phyloP scores from a whole-genome alignment of 37 sponge, comb jelly and placozoan species.

The Theonella swinhoei region DNA sequence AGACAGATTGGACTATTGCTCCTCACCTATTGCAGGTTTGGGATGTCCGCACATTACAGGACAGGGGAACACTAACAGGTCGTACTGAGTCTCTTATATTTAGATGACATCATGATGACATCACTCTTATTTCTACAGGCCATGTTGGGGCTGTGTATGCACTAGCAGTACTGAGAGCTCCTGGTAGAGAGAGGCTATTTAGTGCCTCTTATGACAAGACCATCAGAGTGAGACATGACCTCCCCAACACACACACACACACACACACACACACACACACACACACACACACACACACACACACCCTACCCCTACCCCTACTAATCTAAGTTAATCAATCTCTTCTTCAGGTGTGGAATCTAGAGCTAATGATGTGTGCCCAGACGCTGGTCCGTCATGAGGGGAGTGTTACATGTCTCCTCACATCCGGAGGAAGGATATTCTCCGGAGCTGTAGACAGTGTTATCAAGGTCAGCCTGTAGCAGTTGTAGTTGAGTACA shows the following conservation, averaged over 20 bases:
- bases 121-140: slow-evolving; percentile 36
- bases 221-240: slow-evolving; percentile 67
- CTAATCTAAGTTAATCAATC: no score
- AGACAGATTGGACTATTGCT: not conserved
- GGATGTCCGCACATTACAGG: slow-evolving; percentile 61
- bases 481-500: not conserved
- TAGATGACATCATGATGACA: not conserved
- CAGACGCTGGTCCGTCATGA: slow-evolving; percentile 93
- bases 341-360: slow-evolving; percentile 89
- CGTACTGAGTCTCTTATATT: not conserved
- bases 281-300: no score
- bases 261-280: no score
- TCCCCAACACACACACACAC: no score
- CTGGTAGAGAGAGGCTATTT: slow-evolving; percentile 64
- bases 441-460: slow-evolving; percentile 84
- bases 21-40: slow-evolving; percentile 60
- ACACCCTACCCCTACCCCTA: no score
- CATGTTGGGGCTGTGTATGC: slow-evolving; percentile 86
- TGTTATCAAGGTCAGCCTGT: slow-evolving; percentile 33
- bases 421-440: slow-evolving; percentile 59
- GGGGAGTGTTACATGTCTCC: slow-evolving; percentile 88
- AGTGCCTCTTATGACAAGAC: slow-evolving; percentile 93
- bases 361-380: slow-evolving; percentile 80
- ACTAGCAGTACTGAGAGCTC: slow-evolving; percentile 70
- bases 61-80: slow-evolving; percentile 66